phyloP scores from a whole-genome alignment of 2,888 invertebrate species.

The Lucinisca nassula region DNA sequence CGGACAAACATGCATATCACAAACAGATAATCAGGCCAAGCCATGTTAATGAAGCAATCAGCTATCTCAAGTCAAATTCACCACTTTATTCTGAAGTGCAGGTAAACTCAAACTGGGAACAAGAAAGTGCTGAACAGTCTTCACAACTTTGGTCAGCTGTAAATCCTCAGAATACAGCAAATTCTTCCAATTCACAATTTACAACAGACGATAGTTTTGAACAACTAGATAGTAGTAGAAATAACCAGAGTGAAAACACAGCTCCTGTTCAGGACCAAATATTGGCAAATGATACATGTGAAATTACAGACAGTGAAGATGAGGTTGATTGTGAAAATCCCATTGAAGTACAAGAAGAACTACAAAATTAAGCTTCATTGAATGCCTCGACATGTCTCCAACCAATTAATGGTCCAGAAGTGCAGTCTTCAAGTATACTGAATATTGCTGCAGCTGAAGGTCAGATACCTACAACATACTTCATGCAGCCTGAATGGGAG shows the following conservation, averaged over 20 bases:
- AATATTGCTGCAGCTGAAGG: conserved; percentile 51
- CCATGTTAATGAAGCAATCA: conserved; percentile 47
- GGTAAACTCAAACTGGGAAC: background rate
- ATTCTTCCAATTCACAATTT: no score
- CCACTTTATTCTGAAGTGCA: conserved; percentile 29
- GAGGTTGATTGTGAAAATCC: conserved; percentile 49
- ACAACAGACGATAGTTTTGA: no score
- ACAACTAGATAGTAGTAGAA: no score
- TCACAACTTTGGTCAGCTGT: background rate
- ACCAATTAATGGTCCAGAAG: conserved; percentile 36
- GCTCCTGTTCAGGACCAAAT: no score
- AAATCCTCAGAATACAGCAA: background rate
- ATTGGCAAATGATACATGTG: no score
- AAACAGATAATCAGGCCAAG: conserved; percentile 44
- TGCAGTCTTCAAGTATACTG: conserved; percentile 23
- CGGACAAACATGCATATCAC: conserved; percentile 50
- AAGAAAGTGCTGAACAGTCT: background rate
- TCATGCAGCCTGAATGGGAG: conserved; percentile 42
- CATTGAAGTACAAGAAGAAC: conserved; percentile 27
- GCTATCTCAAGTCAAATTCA: conserved; percentile 24
- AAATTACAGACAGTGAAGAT: conserved; percentile 58
- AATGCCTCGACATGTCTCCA: conserved; percentile 34
- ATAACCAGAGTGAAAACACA: no score
- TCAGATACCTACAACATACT: conserved; percentile 33
- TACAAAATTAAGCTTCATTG: conserved; percentile 28